These are phyloP conservation scores for Limnephilus lunatus DNA, from an alignment of 2,888 invertebrate species.

Conservation along the genomic window DNA sequence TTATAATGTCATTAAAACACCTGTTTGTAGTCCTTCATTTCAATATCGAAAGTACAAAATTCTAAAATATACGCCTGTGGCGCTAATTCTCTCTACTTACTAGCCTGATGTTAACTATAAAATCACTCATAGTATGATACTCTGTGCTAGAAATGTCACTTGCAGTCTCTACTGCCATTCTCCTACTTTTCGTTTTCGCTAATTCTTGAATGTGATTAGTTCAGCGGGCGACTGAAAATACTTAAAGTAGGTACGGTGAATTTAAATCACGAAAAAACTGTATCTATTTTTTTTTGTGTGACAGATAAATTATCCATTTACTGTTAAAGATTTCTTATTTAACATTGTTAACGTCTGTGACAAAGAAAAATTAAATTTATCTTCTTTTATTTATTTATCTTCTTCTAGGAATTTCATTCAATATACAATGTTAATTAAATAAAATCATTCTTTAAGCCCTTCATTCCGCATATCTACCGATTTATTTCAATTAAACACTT, in stretches of 20 bases:
- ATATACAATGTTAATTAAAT: no score
- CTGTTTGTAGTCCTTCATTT: not conserved
- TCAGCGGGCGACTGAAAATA: not conserved
- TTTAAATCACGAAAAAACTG: no score
- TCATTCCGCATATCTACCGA: no score
- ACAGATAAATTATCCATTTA: no score
- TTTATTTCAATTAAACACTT: no score
- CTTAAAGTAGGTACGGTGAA: not conserved
- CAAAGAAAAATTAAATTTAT: no score
- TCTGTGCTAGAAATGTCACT: not conserved
- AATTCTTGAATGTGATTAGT: not conserved
- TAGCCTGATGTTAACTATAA: not conserved
- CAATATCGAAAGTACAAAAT: not conserved
- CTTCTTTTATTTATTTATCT: no score
- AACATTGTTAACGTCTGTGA: no score
- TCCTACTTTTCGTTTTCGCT: not conserved
- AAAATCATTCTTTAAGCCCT: no score
- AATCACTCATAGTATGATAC: not conserved
- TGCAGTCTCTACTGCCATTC: not conserved
- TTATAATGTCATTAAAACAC: not conserved
- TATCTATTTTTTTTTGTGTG: no score
- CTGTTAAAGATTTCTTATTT: no score
- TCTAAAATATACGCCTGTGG: not conserved
- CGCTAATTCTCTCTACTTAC: not conserved
- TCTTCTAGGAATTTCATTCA: no score